Percentiles rank a stretch among this genome's conserved stretches.
These are phyloP conservation scores for Acrocyrtus sp. DNA, from an alignment of 2,888 invertebrate genomes.

Conservation along the genomic window DNA sequence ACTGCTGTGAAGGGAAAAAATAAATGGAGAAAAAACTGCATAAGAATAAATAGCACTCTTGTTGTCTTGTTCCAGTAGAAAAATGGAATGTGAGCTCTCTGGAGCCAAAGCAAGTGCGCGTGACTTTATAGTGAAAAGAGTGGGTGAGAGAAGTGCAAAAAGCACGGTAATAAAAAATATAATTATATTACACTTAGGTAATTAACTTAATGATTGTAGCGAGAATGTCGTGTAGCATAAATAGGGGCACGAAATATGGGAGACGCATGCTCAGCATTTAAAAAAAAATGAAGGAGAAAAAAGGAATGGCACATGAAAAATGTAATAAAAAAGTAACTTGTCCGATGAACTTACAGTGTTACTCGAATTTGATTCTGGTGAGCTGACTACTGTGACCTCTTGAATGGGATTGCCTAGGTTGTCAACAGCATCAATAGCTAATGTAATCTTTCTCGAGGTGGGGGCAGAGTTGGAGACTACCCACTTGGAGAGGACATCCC, in stretches of 20 bases:
- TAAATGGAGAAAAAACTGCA: background rate
- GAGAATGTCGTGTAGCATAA: no score
- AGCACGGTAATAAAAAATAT: no score
- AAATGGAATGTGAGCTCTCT: no score
- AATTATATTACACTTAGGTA: no score
- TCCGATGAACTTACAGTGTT: conserved; percentile 58
- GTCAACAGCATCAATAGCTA: conserved; percentile 60
- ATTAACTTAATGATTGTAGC: no score
- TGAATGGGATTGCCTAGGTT: conserved; percentile 49
- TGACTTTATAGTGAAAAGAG: no score
- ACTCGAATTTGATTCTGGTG: conserved; percentile 57
- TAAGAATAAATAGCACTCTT: conserved; percentile 9
- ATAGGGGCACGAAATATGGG: no score
- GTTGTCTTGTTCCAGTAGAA: no score
- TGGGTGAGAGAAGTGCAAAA: no score
- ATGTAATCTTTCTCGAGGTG: conserved; percentile 60
- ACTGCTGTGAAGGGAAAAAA: conserved; percentile 65
- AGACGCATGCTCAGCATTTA: conserved; percentile 27
- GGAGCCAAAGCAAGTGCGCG: no score
- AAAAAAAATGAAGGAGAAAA: conserved; percentile 3
- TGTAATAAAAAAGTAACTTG: conserved; percentile 10
- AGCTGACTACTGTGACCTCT: conserved; percentile 57
- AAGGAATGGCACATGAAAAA: background rate
- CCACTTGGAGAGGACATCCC: conserved; percentile 59
- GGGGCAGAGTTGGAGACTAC: conserved; percentile 45